phyloP scores from a whole-genome alignment of 64 coral and sea anemone genomes.

The Acropora tenuis region DNA sequence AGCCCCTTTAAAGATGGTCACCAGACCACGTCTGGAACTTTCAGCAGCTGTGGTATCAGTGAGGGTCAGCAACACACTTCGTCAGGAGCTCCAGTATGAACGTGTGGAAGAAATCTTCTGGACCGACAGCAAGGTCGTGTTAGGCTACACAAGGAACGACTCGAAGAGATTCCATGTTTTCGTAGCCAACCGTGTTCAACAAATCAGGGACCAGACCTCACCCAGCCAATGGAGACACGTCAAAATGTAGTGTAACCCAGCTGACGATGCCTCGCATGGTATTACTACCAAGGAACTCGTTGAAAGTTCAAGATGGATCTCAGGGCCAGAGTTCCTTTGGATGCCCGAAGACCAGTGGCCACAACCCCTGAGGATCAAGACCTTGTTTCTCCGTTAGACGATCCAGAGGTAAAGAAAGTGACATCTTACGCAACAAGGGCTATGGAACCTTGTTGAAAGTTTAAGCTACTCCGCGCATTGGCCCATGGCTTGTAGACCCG shows the following conservation, averaged over 20 bases:
- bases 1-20: conserved; percentile 20
- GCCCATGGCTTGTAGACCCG: conserved; percentile 9
- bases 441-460: conserved; percentile 21
- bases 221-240: conserved; percentile 4
- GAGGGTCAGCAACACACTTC: not conserved
- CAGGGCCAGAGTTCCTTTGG: conserved; percentile 28
- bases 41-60: not conserved
- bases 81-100: conserved; percentile 20
- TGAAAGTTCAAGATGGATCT: conserved; percentile 30
- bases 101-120: not conserved
- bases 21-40: not conserved
- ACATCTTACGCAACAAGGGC: conserved; percentile 2
- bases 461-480: conserved; percentile 6
- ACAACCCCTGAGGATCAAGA: conserved; percentile 21
- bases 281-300: conserved; percentile 13
- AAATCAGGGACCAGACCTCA: conserved; percentile 19
- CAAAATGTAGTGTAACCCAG: conserved; percentile 4
- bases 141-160: conserved; percentile 10
- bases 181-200: conserved; percentile 8
- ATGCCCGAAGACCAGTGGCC: conserved; percentile 12
- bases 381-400: not conserved
- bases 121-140: not conserved
- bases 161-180: conserved; percentile 17
- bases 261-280: not conserved
- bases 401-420: conserved; percentile 21